Conservation (phyloP, 1,140 invertebrate genomes). For the Samia ricini region DNA sequence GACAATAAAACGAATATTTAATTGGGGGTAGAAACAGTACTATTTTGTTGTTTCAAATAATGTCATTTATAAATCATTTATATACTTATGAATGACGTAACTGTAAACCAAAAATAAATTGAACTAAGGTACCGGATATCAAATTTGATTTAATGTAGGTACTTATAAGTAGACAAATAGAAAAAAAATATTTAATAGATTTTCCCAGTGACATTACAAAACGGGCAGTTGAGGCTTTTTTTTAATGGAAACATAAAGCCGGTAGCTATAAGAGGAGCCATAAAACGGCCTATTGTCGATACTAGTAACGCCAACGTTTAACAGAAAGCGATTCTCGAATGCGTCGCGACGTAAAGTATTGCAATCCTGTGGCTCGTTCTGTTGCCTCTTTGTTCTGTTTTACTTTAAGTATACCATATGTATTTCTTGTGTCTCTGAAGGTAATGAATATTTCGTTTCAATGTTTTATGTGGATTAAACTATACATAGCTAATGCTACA, state of each 20-base stretch:
- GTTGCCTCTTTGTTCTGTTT: slow-evolving; percentile 9
- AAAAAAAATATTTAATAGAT: not conserved
- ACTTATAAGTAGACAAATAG: too few species aligned
- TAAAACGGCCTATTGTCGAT: slow-evolving; percentile 65
- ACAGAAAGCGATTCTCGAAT: slow-evolving; percentile 60
- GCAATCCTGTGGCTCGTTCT: slow-evolving; percentile 20
- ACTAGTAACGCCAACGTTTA: slow-evolving; percentile 55
- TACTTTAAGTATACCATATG: not conserved
- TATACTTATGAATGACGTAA: too few species aligned
- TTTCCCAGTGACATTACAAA: not conserved
- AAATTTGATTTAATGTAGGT: too few species aligned
- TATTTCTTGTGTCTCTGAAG: not conserved
- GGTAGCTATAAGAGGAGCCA: slow-evolving; percentile 25
- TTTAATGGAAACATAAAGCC: slow-evolving; percentile 3
- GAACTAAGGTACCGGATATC: too few species aligned
- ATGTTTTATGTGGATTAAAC: not conserved
- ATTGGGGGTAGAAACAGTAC: too few species aligned
- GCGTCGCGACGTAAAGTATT: slow-evolving; percentile 24
- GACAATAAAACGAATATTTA: too few species aligned
- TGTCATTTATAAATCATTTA: too few species aligned
- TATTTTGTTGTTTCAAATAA: too few species aligned
- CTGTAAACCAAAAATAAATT: too few species aligned
- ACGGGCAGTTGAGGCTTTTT: not conserved
- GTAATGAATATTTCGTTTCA: not conserved
- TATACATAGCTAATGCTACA: too few species aligned